Evolutionary conservation across 2,888 invertebrate genomes (phyloP), one percentile per base, ranked within the genome.

Genomic region (Caenorhabditis afra): DNA sequence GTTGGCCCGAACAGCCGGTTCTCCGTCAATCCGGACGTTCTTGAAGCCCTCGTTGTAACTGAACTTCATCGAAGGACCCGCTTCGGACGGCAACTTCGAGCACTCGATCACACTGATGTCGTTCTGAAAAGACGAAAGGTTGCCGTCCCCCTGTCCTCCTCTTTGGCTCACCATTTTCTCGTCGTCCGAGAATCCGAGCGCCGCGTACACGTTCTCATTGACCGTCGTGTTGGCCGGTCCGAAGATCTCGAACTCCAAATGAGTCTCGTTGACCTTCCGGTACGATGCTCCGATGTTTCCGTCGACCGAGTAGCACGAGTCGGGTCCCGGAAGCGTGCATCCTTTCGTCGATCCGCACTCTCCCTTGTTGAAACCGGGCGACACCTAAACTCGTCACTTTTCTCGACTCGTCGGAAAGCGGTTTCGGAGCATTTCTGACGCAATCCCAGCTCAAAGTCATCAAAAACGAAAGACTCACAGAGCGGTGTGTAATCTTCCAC

Each of bases 161-260:
- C n/a, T n/a, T n/a, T n/a, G n/a, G n/a, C 57, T n/a, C 12, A 81
- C 78, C 82, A 81, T 86, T 52, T 67, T 53, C 35, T 44, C 45
- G 58, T 87, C 81, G n/a, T 82, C 45, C 16, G 87, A 86, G 57
- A 86, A 86, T 22, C 85, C 87, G 11, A 87, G 45, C n/a, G 85
- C 85, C 23, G 84, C 70, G 59, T 86, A 87, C 12, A 65, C 73
- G 64, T 79, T 64, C 11, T 65, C 44, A 35, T 20, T 53, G 10
- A 29, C 52, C 11, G 64, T 49, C 29, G 62, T 59, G 20, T 79
- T 66, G 3, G 59, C 65, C 5, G 73, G 73, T 18, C 74, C 79
- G 16, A 74, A 74, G 12, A 79, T 73, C 14, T 79, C 79, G 18
- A 79, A 74, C 18, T 70, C 77, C 14, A 77, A 65, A 1, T 55